phyloP scores from a whole-genome alignment of 1,140 invertebrate genomes.

The Subanguina moxae region DNA sequence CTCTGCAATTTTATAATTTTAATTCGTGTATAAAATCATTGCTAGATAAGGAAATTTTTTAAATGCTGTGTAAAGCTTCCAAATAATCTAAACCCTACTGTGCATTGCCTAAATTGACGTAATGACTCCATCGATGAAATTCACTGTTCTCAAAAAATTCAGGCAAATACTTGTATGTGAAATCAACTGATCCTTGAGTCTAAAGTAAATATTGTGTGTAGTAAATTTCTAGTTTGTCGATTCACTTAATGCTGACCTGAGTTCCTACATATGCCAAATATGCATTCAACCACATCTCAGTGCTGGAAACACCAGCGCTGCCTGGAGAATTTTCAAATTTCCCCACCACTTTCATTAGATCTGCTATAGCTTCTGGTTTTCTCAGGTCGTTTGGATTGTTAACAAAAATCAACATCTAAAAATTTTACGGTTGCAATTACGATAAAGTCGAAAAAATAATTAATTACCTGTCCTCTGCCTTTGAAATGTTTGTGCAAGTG shows the following conservation, averaged over 20 bases:
- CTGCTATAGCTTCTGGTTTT: slow-evolving; percentile 41
- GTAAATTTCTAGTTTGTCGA: background rate
- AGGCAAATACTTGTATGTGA: slow-evolving; percentile 57
- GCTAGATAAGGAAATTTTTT: too few relatives aligned
- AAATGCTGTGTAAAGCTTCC: background rate
- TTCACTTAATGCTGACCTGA: slow-evolving; percentile 18
- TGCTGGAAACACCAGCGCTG: slow-evolving; percentile 52
- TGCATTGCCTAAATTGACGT: slow-evolving; percentile 51
- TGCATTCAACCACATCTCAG: slow-evolving; percentile 55
- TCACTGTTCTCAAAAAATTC: slow-evolving; percentile 53
- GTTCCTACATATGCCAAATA: slow-evolving; percentile 57
- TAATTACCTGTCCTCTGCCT: background rate
- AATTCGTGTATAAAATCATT: too few relatives aligned
- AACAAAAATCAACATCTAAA: slow-evolving; percentile 53
- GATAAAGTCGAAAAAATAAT: background rate
- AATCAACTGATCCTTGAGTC: slow-evolving; percentile 47
- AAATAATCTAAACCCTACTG: slow-evolving; percentile 37
- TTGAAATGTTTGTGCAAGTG: slow-evolving; percentile 4
- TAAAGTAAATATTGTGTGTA: background rate
- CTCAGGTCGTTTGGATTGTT: slow-evolving; percentile 55
- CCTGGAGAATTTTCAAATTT: slow-evolving; percentile 50
- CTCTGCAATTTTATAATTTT: slow-evolving; percentile 34
- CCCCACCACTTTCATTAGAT: slow-evolving; percentile 54
- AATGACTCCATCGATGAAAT: slow-evolving; percentile 58
- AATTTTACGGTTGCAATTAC: background rate